phyloP scores from a whole-genome alignment of 2,888 invertebrate species.

The Prosapia bicincta region DNA sequence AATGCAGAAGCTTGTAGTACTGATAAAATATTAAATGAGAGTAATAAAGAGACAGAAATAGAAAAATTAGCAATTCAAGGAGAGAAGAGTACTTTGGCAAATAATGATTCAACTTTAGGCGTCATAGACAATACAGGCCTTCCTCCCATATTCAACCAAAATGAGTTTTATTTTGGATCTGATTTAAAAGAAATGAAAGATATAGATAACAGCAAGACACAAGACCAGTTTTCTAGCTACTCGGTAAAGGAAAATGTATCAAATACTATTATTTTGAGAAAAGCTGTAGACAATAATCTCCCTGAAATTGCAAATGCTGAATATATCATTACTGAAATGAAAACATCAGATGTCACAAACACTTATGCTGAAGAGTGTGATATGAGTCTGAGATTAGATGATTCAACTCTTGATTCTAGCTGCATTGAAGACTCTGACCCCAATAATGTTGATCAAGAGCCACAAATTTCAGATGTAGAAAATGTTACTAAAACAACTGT shows the following conservation, averaged over 20 bases:
- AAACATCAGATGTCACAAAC: background rate
- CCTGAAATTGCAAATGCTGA: background rate
- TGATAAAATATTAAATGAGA: background rate
- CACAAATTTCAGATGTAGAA: background rate
- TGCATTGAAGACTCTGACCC: background rate
- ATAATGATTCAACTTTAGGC: too few relatives aligned
- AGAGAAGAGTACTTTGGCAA: too few relatives aligned
- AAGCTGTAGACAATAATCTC: background rate
- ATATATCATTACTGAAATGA: background rate
- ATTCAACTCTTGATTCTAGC: background rate
- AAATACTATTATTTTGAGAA: background rate
- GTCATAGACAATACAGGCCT: too few relatives aligned
- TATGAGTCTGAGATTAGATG: background rate
- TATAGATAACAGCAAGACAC: background rate
- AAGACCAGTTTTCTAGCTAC: background rate
- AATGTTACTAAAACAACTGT: too few relatives aligned
- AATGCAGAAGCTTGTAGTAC: background rate
- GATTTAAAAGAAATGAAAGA: too few relatives aligned
- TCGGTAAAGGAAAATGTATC: background rate
- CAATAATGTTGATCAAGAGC: background rate
- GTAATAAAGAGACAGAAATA: background rate
- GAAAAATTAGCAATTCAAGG: background rate
- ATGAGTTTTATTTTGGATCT: too few relatives aligned
- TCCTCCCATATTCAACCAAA: too few relatives aligned
- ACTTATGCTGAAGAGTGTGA: background rate